phyloP scores from a whole-genome alignment of 2,113 vertebrate species.

The Crotalus tigris region DNA sequence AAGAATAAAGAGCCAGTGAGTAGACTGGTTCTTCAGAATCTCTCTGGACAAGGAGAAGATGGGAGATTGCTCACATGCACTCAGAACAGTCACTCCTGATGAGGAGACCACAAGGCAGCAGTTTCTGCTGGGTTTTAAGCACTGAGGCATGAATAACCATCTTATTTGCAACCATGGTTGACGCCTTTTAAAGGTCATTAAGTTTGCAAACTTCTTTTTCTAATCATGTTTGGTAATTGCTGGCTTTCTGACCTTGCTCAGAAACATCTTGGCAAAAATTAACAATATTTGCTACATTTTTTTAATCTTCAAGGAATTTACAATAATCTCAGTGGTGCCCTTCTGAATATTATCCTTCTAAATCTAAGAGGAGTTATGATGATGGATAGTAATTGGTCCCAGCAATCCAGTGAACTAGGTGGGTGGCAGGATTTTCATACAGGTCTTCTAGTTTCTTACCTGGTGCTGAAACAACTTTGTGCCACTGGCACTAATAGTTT shows the following conservation, averaged over 20 bases:
- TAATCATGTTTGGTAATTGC: neutral
- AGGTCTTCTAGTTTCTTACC: neutral
- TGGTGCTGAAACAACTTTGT: neutral
- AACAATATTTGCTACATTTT: neutral
- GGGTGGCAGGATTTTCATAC: neutral
- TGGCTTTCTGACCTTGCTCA: neutral
- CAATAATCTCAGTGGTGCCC: neutral
- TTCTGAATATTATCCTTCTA: neutral
- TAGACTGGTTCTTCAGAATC: neutral
- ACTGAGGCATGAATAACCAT: neutral
- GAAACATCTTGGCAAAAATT: neutral
- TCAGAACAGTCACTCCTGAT: neutral
- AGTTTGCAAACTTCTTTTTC: neutral
- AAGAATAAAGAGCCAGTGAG: neutral
- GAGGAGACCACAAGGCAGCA: neutral
- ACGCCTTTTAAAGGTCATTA: neutral
- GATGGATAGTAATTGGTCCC: neutral
- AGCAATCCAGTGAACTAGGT: neutral
- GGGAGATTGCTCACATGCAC: neutral
- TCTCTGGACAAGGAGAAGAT: neutral
- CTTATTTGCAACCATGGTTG: neutral
- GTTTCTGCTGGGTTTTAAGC: neutral
- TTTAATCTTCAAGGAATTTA: neutral
- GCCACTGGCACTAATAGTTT: neutral
- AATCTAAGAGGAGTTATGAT: neutral